phyloP scores from a whole-genome alignment of 2,113 vertebrate species.

The Ivindomyrus marchei region DNA sequence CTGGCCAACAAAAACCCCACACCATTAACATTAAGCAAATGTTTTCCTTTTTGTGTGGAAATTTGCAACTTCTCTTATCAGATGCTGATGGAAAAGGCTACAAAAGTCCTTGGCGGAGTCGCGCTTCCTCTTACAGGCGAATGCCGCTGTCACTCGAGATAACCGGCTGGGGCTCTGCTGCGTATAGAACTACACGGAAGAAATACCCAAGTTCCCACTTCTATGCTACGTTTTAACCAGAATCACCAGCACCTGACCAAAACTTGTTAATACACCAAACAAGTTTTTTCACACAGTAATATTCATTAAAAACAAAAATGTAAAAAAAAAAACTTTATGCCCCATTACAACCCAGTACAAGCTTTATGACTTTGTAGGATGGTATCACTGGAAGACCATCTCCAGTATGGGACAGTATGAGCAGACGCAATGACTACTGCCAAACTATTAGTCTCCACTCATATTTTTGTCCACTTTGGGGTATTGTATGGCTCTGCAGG shows the following conservation, averaged over 20 bases:
- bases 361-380: not conserved
- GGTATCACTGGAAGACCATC: not conserved
- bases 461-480: not conserved
- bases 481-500: not conserved
- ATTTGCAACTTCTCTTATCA: not conserved
- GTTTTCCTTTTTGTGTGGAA: not conserved
- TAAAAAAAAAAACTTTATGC: not conserved
- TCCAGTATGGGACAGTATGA: not conserved
- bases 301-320: not conserved
- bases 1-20: not conserved
- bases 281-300: not conserved
- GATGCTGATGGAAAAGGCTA: not conserved
- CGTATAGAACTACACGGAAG: not conserved
- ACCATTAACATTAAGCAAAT: not conserved
- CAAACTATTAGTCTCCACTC: not conserved
- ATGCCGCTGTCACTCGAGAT: not conserved
- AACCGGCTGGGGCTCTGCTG: not conserved
- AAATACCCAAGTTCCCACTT: not conserved
- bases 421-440: not conserved
- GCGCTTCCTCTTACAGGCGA: not conserved
- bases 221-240: not conserved
- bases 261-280: not conserved
- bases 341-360: not conserved
- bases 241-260: not conserved
- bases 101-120: not conserved